These are phyloP conservation scores for Tetrao urogallus DNA, from an alignment of 2,113 vertebrate genomes.

Conservation along the genomic window DNA sequence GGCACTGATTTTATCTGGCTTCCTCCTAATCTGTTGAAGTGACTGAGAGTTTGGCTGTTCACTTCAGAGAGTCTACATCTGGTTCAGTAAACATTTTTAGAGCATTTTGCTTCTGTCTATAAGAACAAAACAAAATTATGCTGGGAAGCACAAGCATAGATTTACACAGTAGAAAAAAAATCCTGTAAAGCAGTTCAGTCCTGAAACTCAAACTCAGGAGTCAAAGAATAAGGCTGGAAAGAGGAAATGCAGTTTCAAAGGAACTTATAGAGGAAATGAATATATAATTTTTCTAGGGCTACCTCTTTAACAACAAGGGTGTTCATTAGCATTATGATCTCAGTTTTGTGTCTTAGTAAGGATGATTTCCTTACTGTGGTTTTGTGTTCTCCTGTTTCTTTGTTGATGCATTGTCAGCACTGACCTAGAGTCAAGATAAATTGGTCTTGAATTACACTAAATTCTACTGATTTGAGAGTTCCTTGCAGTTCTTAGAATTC, in stretches of 20 bases:
- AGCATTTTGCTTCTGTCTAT: not conserved
- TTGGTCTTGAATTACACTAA: not conserved
- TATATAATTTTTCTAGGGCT: not conserved
- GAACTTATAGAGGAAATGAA: not conserved
- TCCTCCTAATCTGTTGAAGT: not conserved
- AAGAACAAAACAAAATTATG: not conserved
- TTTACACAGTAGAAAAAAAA: not conserved
- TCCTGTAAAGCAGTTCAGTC: not conserved
- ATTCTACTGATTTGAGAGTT: not conserved
- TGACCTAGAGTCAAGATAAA: not conserved
- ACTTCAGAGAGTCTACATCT: not conserved
- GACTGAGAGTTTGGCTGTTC: not conserved
- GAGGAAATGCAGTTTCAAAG: not conserved
- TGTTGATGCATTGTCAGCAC: not conserved
- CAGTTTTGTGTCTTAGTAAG: not conserved
- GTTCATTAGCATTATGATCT: not conserved
- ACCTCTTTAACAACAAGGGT: not conserved
- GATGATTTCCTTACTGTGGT: not conserved
- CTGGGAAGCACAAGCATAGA: not conserved
- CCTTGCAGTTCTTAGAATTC: not conserved
- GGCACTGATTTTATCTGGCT: not conserved
- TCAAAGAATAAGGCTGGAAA: not conserved
- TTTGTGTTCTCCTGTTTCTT: not conserved
- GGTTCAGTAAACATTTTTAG: not conserved
- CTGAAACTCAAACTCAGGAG: not conserved